These are phyloP conservation scores for Aleadryas rufinucha DNA, from an alignment of 2,113 vertebrate species.

Conservation along the genomic window DNA sequence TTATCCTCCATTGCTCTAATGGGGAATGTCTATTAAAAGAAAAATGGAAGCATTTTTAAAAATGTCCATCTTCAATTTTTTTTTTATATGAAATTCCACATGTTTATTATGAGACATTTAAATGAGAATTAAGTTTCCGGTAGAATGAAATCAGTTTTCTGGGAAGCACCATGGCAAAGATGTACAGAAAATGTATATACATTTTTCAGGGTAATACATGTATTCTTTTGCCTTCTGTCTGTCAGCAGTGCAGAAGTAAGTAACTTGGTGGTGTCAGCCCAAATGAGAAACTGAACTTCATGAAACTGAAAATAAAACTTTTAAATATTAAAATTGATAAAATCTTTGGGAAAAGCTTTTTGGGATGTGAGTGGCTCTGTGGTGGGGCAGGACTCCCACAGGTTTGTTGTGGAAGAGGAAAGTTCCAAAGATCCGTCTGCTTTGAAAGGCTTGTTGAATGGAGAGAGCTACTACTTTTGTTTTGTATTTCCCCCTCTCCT, in stretches of 20 bases:
- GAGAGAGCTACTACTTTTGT: neutral
- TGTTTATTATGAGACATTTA: neutral
- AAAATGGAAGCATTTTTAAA: neutral
- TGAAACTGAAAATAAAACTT: neutral
- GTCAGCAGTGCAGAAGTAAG: neutral
- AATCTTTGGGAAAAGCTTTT: neutral
- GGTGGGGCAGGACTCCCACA: rapidly evolving
- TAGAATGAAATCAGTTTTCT: neutral
- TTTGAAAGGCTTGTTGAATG: neutral
- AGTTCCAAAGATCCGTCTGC: neutral
- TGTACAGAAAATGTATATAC: neutral
- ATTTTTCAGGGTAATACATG: neutral
- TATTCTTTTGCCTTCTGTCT: neutral
- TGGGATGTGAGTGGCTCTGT: rapidly evolving
- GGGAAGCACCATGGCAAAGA: neutral
- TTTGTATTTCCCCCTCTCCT: neutral
- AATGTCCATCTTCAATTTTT: rapidly evolving
- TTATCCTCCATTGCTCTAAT: neutral
- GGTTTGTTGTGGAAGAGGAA: neutral
- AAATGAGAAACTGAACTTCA: neutral
- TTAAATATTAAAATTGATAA: neutral
- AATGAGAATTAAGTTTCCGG: neutral
- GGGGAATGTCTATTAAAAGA: neutral
- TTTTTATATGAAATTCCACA: neutral
- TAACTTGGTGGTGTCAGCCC: neutral